Percentiles rank a stretch among this genome's conserved stretches.
These are phyloP conservation scores for Eudemis profundana DNA, from an alignment of 2,888 invertebrate species.

Conservation along the genomic window DNA sequence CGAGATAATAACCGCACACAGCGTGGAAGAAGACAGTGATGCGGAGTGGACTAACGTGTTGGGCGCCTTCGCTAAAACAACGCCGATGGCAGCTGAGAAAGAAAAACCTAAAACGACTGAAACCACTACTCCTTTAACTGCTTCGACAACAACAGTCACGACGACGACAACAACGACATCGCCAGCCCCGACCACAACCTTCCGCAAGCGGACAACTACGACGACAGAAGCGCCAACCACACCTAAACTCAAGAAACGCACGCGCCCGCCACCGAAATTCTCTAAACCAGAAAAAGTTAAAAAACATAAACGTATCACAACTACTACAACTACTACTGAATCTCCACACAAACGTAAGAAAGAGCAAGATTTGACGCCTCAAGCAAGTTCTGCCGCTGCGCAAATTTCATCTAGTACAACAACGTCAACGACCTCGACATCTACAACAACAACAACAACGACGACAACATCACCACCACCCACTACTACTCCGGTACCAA, in stretches of 20 bases:
- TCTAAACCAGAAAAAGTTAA: conserved; percentile 68
- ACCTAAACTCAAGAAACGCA: conserved; percentile 66
- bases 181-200: conserved; percentile 45
- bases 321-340: conserved; percentile 56
- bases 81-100: conserved; percentile 70
- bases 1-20: conserved; percentile 72
- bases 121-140: conserved; percentile 52
- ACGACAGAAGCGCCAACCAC: conserved; percentile 58
- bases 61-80: conserved; percentile 74
- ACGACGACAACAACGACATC: conserved; percentile 45
- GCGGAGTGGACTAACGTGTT: conserved; percentile 73
- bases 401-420: conserved; percentile 55
- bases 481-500: conserved; percentile 54
- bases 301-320: conserved; percentile 73
- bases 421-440: conserved; percentile 50
- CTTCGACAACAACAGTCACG: conserved; percentile 51
- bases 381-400: conserved; percentile 69
- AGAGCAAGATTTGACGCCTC: conserved; percentile 68
- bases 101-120: conserved; percentile 53
- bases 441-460: conserved; percentile 39
- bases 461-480: conserved; percentile 55
- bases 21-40: conserved; percentile 56
- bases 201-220: conserved; percentile 49
- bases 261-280: conserved; percentile 74
- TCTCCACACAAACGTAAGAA: conserved; percentile 56